Percentiles rank a stretch among this genome's conserved stretches.
phyloP scores from a whole-genome alignment of 2,888 invertebrate genomes.

The Watsonalla cultraria region DNA sequence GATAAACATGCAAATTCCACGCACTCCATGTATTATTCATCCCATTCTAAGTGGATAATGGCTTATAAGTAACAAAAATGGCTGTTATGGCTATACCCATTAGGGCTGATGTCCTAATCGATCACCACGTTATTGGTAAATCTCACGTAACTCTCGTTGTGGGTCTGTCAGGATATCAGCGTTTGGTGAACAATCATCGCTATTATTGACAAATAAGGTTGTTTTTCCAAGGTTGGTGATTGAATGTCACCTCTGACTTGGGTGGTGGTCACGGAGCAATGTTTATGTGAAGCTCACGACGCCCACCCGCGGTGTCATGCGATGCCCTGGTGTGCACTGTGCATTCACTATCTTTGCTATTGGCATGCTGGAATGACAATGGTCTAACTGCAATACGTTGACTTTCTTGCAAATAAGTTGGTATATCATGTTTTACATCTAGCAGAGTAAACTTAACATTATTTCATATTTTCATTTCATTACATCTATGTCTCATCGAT shows the following conservation, averaged over 20 bases:
- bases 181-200: neutral
- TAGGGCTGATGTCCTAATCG: neutral
- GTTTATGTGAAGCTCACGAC: slow-evolving; percentile 5
- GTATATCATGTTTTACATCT: too few species aligned
- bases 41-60: too few species aligned
- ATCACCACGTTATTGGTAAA: neutral
- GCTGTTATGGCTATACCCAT: neutral
- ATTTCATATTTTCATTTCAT: too few species aligned
- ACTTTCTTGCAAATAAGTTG: neutral
- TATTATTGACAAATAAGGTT: neutral
- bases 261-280: slow-evolving; percentile 7
- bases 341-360: neutral
- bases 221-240: neutral
- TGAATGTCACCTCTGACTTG: slow-evolving; percentile 25
- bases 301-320: slow-evolving; percentile 39
- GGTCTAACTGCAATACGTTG: slow-evolving; percentile 2
- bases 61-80: too few species aligned
- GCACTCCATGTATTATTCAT: too few species aligned
- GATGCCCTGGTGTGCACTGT: slow-evolving; percentile 31
- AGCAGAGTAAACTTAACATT: too few species aligned
- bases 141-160: slow-evolving; percentile 1
- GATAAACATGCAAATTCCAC: too few species aligned
- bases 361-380: slow-evolving; percentile 11
- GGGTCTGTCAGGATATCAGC: neutral
- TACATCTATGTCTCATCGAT: too few species aligned